Conservation (phyloP, 1,140 invertebrate genomes). For the Aradophagus sp. region DNA sequence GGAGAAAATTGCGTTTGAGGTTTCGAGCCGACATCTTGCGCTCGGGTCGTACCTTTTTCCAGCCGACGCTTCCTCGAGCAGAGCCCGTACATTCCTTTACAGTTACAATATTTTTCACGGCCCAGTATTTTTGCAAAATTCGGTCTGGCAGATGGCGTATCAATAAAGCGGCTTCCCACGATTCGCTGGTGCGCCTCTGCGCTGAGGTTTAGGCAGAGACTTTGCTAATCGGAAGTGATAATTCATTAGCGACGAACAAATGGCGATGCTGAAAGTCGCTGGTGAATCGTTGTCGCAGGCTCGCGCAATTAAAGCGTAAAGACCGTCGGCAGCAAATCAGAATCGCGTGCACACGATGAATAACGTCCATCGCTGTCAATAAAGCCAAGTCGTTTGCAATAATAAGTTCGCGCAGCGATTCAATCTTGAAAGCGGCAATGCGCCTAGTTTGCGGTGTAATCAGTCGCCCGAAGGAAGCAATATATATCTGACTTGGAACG, state of each 20-base stretch:
- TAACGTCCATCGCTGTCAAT: slow-evolving; percentile 47
- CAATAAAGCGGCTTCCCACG: slow-evolving; percentile 42
- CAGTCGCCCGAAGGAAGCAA: slow-evolving; percentile 47
- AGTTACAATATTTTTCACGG: slow-evolving; percentile 31
- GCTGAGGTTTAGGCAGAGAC: no score
- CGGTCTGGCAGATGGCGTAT: slow-evolving; percentile 19
- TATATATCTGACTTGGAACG: slow-evolving; percentile 41
- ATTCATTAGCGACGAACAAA: no score
- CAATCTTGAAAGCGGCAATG: slow-evolving; percentile 45
- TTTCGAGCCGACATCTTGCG: slow-evolving; percentile 29
- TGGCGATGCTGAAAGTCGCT: no score
- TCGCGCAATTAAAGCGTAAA: no score
- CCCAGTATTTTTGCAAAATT: slow-evolving; percentile 23
- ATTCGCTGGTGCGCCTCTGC: no score
- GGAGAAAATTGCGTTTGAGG: slow-evolving; percentile 48
- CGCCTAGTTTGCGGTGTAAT: slow-evolving; percentile 51
- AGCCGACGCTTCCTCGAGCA: slow-evolving; percentile 10
- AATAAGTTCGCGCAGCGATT: slow-evolving; percentile 54
- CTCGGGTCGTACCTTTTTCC: slow-evolving; percentile 31
- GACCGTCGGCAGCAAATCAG: slow-evolving; percentile 21
- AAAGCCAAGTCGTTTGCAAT: slow-evolving; percentile 52
- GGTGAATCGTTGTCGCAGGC: no score
- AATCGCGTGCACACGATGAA: slow-evolving; percentile 47
- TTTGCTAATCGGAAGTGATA: no score
- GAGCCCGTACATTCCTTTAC: slow-evolving; percentile 28